Evolutionary conservation across 2,888 invertebrate genomes (phyloP).

Genomic region (Meliscaeva auricollis): DNA sequence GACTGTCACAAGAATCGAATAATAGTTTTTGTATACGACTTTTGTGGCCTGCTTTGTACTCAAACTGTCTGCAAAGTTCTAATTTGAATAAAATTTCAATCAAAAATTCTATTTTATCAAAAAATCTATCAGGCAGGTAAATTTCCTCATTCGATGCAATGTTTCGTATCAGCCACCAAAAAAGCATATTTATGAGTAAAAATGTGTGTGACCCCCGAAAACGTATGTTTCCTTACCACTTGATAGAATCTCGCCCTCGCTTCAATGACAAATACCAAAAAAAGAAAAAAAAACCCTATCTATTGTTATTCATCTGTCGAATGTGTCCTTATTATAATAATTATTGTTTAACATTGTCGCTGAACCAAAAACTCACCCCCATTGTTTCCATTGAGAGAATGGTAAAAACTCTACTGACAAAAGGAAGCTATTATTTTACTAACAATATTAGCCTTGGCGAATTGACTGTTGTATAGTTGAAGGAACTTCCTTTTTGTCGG

Average conservation of each 20-base stretch:
- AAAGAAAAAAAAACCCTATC: neutral
- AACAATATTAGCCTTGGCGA: constrained; percentile 56
- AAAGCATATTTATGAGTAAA: too few relatives aligned
- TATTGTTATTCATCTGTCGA: constrained; percentile 31
- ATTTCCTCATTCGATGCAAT: too few relatives aligned
- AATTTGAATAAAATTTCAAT: too few relatives aligned
- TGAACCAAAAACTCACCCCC: neutral
- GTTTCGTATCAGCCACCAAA: too few relatives aligned
- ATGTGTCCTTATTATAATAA: constrained; percentile 22
- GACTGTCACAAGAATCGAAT: too few relatives aligned
- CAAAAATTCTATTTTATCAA: too few relatives aligned
- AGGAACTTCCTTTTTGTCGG: constrained; percentile 12
- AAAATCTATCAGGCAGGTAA: too few relatives aligned
- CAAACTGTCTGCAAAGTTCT: too few relatives aligned
- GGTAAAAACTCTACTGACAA: constrained; percentile 10
- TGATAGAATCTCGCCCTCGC: constrained; percentile 27
- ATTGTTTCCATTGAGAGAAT: neutral
- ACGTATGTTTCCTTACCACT: constrained; percentile 35
- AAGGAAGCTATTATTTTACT: constrained; percentile 61
- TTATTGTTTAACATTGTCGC: constrained; percentile 28
- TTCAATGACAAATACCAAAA: neutral
- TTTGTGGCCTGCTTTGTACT: too few relatives aligned
- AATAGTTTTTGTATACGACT: too few relatives aligned
- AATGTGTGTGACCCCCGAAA: constrained; percentile 21
- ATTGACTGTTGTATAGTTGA: constrained; percentile 44